A percentile compares a stretch with the other conserved stretches of the same genome.
Evolutionary conservation across 2,888 invertebrate genomes (phyloP).

Genomic region (Acleris sparsana): DNA sequence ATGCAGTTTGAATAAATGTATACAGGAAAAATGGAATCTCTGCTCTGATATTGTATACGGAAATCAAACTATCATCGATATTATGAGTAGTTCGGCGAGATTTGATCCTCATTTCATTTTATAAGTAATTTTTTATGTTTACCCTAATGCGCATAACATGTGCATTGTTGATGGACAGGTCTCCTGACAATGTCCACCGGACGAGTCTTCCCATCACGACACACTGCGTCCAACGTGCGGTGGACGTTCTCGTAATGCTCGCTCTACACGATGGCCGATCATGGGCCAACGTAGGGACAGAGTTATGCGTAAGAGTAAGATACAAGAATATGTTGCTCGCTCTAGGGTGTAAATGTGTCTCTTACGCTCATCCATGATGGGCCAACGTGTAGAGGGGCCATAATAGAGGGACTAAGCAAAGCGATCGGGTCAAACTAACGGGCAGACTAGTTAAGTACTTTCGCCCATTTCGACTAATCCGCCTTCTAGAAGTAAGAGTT

Average conservation of each 20-base stretch:
- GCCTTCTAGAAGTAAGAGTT: conserved; percentile 74
- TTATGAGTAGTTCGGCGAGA: too few species aligned
- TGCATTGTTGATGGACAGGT: conserved; percentile 20
- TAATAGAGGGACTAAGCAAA: not conserved
- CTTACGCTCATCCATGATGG: too few species aligned
- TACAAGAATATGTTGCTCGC: too few species aligned
- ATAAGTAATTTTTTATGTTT: too few species aligned
- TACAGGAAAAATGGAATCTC: conserved; percentile 2
- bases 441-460: conserved; percentile 46
- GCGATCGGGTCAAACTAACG: conserved; percentile 21
- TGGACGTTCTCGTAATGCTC: conserved; percentile 6
- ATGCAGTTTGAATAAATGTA: not conserved
- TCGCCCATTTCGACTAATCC: conserved; percentile 73
- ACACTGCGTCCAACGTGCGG: conserved; percentile 7
- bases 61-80: not conserved
- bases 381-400: too few species aligned
- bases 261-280: too few species aligned
- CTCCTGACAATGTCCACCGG: conserved; percentile 2
- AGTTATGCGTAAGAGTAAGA: too few species aligned
- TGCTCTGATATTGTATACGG: conserved; percentile 9
- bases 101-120: too few species aligned
- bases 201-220: not conserved
- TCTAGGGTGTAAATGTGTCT: too few species aligned
- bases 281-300: too few species aligned
- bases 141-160: too few species aligned